Evolutionary conservation across 2,797 vertebrate genomes (phyloP), one percentile per base, ranked within the genome.

Genomic region (Paedocypris micromegethes): DNA sequence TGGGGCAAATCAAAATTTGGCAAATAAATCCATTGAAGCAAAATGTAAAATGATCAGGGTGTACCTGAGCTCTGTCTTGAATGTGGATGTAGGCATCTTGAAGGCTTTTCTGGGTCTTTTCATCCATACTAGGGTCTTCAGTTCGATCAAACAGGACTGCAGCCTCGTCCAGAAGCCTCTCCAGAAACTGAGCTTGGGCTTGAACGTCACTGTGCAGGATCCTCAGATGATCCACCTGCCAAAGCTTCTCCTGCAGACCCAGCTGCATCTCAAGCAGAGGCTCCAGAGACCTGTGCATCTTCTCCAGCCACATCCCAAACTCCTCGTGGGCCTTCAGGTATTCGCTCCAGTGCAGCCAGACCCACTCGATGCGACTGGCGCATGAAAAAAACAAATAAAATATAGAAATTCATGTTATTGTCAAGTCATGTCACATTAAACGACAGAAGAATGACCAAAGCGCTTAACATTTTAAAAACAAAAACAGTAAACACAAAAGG

Each of bases 301-400:
- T 92, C 37, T 80, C 82, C 84, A 97, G 85, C 95, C 96, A 97
- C 2, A 78, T 5, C 7, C 86, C 86, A 72, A 96, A 97, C 77
- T 96, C 94, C 50, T 93, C 91, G 0, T 81, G 86, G 39, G 93
- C 94, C 85, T 92, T 92, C 78, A 98, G 86, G 81, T 96, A 98
- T 77, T 98, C 96, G 0, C 84, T 92, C 96, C 96, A 98, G 79
- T 96, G 95, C 66, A 98, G 91, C 94, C 94, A 98, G 72, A 97
- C 94, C 96, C 96, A 98, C 83, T 98, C 95, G 2, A 98, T 95
- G 9, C 96, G 95, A 84, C 96, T 98, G 38, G 5, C 7, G 9
- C 3, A 45, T 42, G 1, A 44, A 38, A 64, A 64, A 38, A 62
- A 50, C 5, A 5, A 43, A 43, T 52, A 43, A 59, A 23, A 59